These are phyloP conservation scores for Atta cephalotes DNA, from an alignment of 1,140 invertebrate genomes.

Conservation along the genomic window DNA sequence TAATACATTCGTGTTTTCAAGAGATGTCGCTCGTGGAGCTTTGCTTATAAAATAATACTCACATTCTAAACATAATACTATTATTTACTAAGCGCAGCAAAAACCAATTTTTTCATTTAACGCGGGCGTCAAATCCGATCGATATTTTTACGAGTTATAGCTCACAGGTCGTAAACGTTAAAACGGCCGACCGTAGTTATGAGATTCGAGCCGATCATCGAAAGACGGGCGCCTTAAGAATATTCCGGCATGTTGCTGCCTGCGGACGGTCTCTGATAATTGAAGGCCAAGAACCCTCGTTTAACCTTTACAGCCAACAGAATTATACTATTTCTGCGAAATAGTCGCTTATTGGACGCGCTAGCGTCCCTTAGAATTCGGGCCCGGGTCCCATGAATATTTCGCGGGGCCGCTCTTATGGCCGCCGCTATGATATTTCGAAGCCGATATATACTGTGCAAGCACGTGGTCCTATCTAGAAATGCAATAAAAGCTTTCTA, in stretches of 20 bases:
- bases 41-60: conserved; percentile 1
- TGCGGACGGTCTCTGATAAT: conserved; percentile 63
- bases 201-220: conserved; percentile 29
- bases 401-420: conserved; percentile 46
- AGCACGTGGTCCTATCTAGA: background rate
- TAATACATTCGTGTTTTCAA: background rate
- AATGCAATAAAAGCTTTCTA: conserved; percentile 8
- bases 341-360: conserved; percentile 1
- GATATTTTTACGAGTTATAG: conserved; percentile 55
- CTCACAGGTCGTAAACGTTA: conserved; percentile 64
- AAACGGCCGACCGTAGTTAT: conserved; percentile 47
- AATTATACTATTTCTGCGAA: conserved; percentile 69
- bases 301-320: conserved; percentile 68
- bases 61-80: background rate
- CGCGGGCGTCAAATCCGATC: conserved; percentile 35
- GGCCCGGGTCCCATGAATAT: conserved; percentile 21
- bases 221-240: conserved; percentile 52
- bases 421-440: conserved; percentile 21
- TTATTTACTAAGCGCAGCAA: background rate
- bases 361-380: conserved; percentile 16
- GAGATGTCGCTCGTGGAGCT: background rate
- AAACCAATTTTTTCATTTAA: conserved; percentile 31
- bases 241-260: conserved; percentile 48
- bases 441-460: background rate
- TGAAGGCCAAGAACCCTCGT: conserved; percentile 68